Base-by-base conservation (phyloP, 2,113 vertebrate genomes). In the Anhinga anhinga region DNA sequence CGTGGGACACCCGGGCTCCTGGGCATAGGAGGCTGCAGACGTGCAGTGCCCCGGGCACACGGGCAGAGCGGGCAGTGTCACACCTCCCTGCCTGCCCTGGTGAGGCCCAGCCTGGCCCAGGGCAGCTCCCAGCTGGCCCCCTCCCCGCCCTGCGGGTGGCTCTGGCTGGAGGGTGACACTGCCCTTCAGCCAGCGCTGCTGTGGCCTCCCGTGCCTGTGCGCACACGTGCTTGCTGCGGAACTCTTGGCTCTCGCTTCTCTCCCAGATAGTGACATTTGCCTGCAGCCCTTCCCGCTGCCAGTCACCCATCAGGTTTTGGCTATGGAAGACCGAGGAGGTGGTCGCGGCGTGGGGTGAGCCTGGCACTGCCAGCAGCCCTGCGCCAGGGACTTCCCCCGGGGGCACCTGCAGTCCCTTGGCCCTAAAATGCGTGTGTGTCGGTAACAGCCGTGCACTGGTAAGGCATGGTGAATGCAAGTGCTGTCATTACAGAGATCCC, bases 1-100 rank as follows among this genome's bases (percentile, higher is more conserved):
- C 77, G 14, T 32, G 69, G 26, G 34, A 26, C 65, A 12, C 12
- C 22, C 6, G 1, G 34, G 40, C 65, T 50, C 11, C 73, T 1
- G 69, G 38, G 14, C 1, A 0, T 1, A 8, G 25, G 20, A 15
- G 44, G 69, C 72, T 38, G 74, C 70, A 44, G 50, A 5, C 21
- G 0, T 0, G 12, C n/a, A 3, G 61, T 18, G 45, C 27, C 50
- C 44, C 3, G 2, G 10, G 13, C 10, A 11, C 73, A 15, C 0
- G 8, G n/a, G 14, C 38, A 1, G 4, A 52, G 8, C 73, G 6
- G 58, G 45, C 4, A 1, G 30, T 23, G 94, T 58, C 80, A 49
- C 82, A 40, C 5, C 15, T 34, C 70, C 22, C 12, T 8, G 30
- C 53, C 47, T 4, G 30, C n/a, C 27, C 56, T 9, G 47, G 26